Conservation (phyloP, 2,797 vertebrate genomes). For the Pipistrellus kuhlii region DNA sequence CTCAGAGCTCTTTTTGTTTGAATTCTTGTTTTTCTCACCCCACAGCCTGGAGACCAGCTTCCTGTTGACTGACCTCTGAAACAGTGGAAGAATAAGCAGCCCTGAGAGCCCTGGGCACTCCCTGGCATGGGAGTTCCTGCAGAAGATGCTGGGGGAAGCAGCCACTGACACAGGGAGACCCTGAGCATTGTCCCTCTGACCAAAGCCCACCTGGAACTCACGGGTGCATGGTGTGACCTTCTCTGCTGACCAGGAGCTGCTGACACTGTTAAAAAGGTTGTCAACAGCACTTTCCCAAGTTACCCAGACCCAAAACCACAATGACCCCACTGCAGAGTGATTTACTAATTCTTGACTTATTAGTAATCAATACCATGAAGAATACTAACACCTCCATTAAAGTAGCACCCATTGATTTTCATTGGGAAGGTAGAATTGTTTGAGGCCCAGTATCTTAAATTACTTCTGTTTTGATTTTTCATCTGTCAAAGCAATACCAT, state of each 20-base stretch:
- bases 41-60: slow-evolving; percentile 26
- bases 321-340: background rate
- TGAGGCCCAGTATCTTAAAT: slow-evolving; percentile 31
- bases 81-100: background rate
- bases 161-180: background rate
- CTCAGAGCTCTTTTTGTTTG: background rate
- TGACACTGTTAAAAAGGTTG: slow-evolving; percentile 63
- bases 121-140: background rate
- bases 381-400: slow-evolving; percentile 73
- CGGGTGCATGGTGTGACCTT: slow-evolving; percentile 56
- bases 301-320: slow-evolving; percentile 8
- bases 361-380: slow-evolving; percentile 76
- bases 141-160: background rate
- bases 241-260: slow-evolving; percentile 62
- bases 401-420: slow-evolving; percentile 71
- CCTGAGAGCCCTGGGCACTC: background rate
- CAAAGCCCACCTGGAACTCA: slow-evolving; percentile 27
- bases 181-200: slow-evolving; percentile 39
- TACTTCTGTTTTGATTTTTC: slow-evolving; percentile 65
- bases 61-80: slow-evolving; percentile 18
- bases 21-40: slow-evolving; percentile 48
- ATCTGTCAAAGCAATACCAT: slow-evolving; percentile 50
- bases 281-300: slow-evolving; percentile 28
- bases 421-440: slow-evolving; percentile 60
- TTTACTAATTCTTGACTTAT: slow-evolving; percentile 67